Percentiles rank a stretch among this genome's conserved stretches.
phyloP scores from a whole-genome alignment of 2,888 invertebrate genomes.

The Noctua fimbriata region DNA sequence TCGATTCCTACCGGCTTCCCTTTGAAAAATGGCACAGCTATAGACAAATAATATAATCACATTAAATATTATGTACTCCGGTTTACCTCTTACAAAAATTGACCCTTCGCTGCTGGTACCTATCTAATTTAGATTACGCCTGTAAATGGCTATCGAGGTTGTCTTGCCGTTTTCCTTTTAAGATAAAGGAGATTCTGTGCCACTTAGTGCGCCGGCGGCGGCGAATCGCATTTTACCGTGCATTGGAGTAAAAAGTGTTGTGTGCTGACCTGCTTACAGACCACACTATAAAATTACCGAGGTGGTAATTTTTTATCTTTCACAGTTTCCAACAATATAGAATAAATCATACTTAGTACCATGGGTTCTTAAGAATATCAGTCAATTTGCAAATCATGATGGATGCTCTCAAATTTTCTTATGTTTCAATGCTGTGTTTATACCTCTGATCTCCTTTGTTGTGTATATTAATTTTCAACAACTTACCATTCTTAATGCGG shows the following conservation, averaged over 20 bases:
- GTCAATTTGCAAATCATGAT: neutral
- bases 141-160: conserved; percentile 40
- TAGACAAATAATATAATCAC: too few species aligned
- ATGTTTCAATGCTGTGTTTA: neutral
- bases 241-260: conserved; percentile 43
- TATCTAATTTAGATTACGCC: conserved; percentile 12
- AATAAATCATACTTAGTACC: conserved; percentile 9
- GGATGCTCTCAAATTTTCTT: neutral
- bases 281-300: conserved; percentile 32
- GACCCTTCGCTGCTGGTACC: too few species aligned
- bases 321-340: conserved; percentile 16
- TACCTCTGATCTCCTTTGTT: neutral
- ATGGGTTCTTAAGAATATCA: neutral
- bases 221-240: conserved; percentile 42
- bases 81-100: too few species aligned
- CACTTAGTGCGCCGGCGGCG: conserved; percentile 28
- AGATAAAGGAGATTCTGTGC: conserved; percentile 44
- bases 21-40: too few species aligned
- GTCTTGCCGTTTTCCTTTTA: conserved; percentile 44
- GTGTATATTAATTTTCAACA: neutral
- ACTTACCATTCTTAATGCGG: neutral
- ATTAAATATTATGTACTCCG: too few species aligned
- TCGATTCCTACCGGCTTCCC: too few species aligned
- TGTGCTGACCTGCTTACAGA: conserved; percentile 50
- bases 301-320: neutral